A percentile compares a stretch with the other conserved stretches of the same genome.
Conservation (phyloP, 2,113 vertebrate species). For the Phaethornis superciliosus region DNA sequence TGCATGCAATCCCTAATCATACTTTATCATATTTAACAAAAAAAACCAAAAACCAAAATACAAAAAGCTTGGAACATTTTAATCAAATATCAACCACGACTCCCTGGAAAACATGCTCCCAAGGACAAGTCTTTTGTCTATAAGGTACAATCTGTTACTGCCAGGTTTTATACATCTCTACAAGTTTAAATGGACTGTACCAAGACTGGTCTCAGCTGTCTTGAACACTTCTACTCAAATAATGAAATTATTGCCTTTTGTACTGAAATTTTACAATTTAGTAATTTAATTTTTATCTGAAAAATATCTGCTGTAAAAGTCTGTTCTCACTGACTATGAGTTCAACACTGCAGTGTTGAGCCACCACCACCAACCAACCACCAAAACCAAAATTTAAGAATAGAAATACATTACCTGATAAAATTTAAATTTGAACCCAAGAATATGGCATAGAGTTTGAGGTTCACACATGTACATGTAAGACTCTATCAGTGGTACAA, state of each 20-base stretch:
- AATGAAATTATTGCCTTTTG: neutral
- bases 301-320: neutral
- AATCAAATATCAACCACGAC: neutral
- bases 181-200: neutral
- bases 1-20: neutral
- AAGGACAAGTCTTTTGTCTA: neutral
- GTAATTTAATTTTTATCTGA: neutral
- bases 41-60: no score
- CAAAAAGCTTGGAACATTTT: neutral
- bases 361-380: neutral
- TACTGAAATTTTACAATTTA: neutral
- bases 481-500: slow-evolving; percentile 94
- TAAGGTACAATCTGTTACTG: neutral
- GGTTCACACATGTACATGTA: slow-evolving; percentile 98
- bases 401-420: slow-evolving; percentile 86
- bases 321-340: neutral
- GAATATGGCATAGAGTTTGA: slow-evolving; percentile 97
- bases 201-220: neutral
- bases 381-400: neutral
- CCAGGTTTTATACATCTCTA: neutral
- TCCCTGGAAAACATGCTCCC: neutral
- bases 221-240: neutral
- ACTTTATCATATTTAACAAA: neutral
- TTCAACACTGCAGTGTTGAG: neutral
- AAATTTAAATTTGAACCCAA: slow-evolving; percentile 99